Evolutionary conservation across 2,113 vertebrate species (phyloP).

Genomic region (Cervus canadensis): DNA sequence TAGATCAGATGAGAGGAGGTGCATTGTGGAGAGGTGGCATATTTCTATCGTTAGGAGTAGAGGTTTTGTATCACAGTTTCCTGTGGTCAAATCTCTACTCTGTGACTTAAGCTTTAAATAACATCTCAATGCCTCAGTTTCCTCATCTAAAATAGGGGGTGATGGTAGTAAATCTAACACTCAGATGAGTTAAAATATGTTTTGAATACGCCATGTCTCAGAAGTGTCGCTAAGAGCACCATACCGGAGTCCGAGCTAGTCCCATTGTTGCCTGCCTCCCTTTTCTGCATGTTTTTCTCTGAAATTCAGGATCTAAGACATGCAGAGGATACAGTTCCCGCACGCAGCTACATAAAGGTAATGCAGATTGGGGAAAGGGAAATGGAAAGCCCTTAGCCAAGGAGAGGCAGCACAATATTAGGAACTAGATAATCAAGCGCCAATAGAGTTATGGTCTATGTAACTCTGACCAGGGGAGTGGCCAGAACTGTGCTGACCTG

Average conservation of each 20-base stretch:
- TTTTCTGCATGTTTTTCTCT: not conserved
- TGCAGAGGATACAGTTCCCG: not conserved
- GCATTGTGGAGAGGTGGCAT: too few relatives aligned
- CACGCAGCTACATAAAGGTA: not conserved
- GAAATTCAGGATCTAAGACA: not conserved
- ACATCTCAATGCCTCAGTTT: not conserved
- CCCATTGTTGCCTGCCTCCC: not conserved
- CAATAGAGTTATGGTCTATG: not conserved
- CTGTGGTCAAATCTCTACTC: not conserved
- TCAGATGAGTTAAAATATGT: not conserved
- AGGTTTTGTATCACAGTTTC: not conserved
- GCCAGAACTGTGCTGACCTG: not conserved
- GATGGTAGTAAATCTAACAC: not conserved
- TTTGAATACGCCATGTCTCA: not conserved
- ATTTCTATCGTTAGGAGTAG: not conserved
- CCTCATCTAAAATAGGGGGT: not conserved
- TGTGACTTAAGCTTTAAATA: not conserved
- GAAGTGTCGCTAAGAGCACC: not conserved
- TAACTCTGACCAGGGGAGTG: not conserved
- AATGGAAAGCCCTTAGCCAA: not conserved
- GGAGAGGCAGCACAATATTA: not conserved
- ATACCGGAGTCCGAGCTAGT: rapidly evolving
- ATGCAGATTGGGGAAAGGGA: not conserved
- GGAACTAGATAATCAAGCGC: not conserved
- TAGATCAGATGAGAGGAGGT: not conserved